A percentile compares a stretch with the other conserved stretches of the same genome.
Conservation (phyloP, 2,797 vertebrate species). For the Pteronotus mesoamericanus region DNA sequence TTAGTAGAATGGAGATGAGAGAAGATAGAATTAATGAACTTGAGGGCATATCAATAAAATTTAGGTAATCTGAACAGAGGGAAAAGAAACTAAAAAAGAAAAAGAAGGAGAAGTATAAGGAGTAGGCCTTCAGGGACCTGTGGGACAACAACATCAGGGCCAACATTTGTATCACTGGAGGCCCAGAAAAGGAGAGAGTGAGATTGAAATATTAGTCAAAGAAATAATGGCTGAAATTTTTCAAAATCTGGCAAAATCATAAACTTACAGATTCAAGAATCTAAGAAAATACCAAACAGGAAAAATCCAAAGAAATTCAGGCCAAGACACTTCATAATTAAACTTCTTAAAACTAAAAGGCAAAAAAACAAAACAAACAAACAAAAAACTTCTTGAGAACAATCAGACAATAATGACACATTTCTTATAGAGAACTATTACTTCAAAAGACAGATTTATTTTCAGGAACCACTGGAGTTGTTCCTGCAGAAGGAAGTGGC, state of each 20-base stretch:
- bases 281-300: background rate
- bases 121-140: background rate
- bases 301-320: slow-evolving; percentile 28
- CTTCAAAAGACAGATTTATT: slow-evolving; percentile 45
- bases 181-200: background rate
- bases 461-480: background rate
- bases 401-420: background rate
- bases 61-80: background rate
- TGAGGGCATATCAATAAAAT: background rate
- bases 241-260: background rate
- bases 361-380: too few species aligned
- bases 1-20: background rate
- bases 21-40: background rate
- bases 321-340: background rate
- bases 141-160: background rate
- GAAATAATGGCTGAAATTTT: background rate
- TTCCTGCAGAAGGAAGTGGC: slow-evolving; percentile 19
- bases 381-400: background rate
- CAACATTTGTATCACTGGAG: background rate
- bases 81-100: background rate
- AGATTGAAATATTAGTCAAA: background rate
- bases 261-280: background rate
- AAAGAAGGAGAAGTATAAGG: background rate
- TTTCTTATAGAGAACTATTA: background rate
- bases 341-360: slow-evolving; percentile 40